Evolutionary conservation across 2,888 invertebrate species (phyloP).

Genomic region (Amblyjoppa fuscipennis): DNA sequence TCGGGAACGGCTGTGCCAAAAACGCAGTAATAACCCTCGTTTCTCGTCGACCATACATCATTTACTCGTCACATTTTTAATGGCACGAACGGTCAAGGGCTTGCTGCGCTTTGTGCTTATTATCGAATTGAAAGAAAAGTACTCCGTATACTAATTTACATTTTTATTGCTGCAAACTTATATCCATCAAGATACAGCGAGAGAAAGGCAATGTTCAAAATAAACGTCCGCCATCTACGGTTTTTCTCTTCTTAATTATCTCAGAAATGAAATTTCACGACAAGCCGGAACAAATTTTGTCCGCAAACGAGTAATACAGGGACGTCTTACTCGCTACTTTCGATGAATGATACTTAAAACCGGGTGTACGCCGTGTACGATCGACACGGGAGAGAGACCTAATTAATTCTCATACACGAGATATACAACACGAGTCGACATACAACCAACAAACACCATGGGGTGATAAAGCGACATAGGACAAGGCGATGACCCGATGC

Average conservation of each 20-base stretch:
- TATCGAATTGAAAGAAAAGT: slow-evolving; percentile 78
- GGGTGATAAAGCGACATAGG: slow-evolving; percentile 45
- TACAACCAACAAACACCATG: slow-evolving; percentile 46
- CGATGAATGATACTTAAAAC: slow-evolving; percentile 39
- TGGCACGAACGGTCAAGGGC: slow-evolving; percentile 67
- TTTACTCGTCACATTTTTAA: slow-evolving; percentile 4
- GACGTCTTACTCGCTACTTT: slow-evolving; percentile 57
- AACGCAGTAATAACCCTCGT: slow-evolving; percentile 79
- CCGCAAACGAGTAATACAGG: slow-evolving; percentile 22
- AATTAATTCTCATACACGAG: slow-evolving; percentile 15
- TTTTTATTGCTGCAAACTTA: slow-evolving; percentile 84
- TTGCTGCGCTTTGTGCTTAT: slow-evolving; percentile 80
- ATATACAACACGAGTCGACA: slow-evolving; percentile 16
- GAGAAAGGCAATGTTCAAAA: slow-evolving; percentile 77
- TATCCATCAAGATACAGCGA: slow-evolving; percentile 81
- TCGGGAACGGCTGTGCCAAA: slow-evolving; percentile 76
- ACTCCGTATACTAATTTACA: slow-evolving; percentile 83
- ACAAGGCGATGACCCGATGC: slow-evolving; percentile 20
- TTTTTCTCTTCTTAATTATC: slow-evolving; percentile 61
- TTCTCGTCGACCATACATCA: background rate
- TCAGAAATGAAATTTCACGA: slow-evolving; percentile 46
- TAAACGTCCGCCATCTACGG: slow-evolving; percentile 77
- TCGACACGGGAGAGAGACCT: slow-evolving; percentile 11
- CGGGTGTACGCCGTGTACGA: slow-evolving; percentile 4
- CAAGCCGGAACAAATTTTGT: slow-evolving; percentile 20